phyloP scores from a whole-genome alignment of 2,888 invertebrate species.

The Pachliopta kotzebuea region DNA sequence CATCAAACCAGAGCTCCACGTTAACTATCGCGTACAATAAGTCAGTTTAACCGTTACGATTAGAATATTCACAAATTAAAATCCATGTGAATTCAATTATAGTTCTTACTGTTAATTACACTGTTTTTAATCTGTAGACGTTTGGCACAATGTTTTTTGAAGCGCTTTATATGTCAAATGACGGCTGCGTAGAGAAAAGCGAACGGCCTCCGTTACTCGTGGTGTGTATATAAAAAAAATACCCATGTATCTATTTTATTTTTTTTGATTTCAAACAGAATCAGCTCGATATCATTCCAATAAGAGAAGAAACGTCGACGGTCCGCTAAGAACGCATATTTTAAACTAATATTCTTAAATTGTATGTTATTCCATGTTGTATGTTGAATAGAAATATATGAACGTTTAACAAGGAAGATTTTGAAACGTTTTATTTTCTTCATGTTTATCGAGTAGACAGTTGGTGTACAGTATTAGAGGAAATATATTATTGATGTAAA shows the following conservation, averaged over 20 bases:
- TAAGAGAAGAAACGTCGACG: constrained; percentile 46
- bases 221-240: constrained; percentile 38
- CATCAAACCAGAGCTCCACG: constrained; percentile 95
- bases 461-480: constrained; percentile 71
- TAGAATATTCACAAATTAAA: constrained; percentile 35
- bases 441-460: constrained; percentile 50
- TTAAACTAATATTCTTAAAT: constrained; percentile 51
- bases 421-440: constrained; percentile 55
- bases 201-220: constrained; percentile 35
- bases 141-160: constrained; percentile 28
- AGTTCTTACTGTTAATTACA: constrained; percentile 55
- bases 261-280: constrained; percentile 43
- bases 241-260: constrained; percentile 38
- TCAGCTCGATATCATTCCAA: constrained; percentile 78
- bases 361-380: constrained; percentile 71
- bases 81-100: constrained; percentile 46
- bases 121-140: constrained; percentile 45
- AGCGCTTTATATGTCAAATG: constrained; percentile 24
- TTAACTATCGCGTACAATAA: constrained; percentile 86
- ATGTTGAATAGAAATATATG: constrained; percentile 74
- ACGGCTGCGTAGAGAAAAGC: constrained; percentile 31
- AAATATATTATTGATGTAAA: constrained; percentile 67
- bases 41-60: constrained; percentile 33
- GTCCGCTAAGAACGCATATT: constrained; percentile 57
- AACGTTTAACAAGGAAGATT: constrained; percentile 57